Conservation (phyloP, 2,797 vertebrate genomes). For the Rhinatrema bivittatum region DNA sequence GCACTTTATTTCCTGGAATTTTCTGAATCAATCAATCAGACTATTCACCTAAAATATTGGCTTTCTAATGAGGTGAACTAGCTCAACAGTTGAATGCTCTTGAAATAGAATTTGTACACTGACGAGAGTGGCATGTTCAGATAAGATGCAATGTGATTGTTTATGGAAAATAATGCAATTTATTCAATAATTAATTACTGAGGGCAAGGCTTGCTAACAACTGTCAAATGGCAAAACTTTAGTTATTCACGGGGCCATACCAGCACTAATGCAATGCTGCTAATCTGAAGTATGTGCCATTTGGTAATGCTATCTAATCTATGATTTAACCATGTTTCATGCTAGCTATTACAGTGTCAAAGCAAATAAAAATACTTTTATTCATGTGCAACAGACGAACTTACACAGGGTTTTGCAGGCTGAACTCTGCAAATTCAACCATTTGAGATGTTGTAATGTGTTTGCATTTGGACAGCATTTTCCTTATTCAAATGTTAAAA, state of each 20-base stretch:
- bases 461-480: background rate
- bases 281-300: background rate
- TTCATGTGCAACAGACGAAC: background rate
- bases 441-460: background rate
- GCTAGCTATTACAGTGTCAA: background rate
- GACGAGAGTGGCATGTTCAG: no score
- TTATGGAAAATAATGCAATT: no score
- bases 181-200: no score
- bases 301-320: background rate
- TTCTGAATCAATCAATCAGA: no score
- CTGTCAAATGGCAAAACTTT: background rate
- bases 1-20: no score
- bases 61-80: no score
- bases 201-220: background rate
- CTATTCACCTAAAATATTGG: no score
- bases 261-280: background rate
- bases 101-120: no score
- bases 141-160: no score
- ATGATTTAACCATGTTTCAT: background rate
- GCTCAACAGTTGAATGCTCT: no score
- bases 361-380: background rate
- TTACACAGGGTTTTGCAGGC: background rate
- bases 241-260: background rate
- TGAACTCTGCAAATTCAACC: background rate
- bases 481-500: conserved; percentile 1